These are phyloP conservation scores for Bombus turneri DNA, from an alignment of 1,140 invertebrate genomes.

Conservation along the genomic window DNA sequence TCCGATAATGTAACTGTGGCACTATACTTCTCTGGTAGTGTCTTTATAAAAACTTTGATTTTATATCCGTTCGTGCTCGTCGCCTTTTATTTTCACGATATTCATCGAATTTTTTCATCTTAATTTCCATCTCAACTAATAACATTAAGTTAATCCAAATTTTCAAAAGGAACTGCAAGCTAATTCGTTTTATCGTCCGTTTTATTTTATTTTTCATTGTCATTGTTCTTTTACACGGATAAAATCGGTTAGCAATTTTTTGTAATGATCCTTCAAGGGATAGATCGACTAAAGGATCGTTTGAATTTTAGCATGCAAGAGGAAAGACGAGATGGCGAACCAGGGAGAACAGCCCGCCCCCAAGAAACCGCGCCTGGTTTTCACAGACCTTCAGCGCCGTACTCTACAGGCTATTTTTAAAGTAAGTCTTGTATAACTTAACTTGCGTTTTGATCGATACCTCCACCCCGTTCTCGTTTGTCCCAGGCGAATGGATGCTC, in stretches of 20 bases:
- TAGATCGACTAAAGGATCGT: conserved; percentile 40
- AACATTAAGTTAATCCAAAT: neutral
- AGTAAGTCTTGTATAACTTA: conserved; percentile 83
- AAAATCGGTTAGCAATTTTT: neutral
- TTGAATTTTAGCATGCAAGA: conserved; percentile 92
- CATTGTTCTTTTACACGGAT: neutral
- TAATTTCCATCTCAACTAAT: neutral
- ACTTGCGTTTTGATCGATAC: conserved; percentile 65
- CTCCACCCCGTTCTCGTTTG: conserved; percentile 18
- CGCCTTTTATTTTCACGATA: neutral
- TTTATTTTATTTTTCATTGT: neutral
- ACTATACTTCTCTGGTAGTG: neutral
- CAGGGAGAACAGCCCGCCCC: conserved; percentile 92
- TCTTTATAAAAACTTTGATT: neutral
- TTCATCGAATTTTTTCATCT: neutral
- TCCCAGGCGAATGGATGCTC: conserved; percentile 2
- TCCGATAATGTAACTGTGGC: neutral
- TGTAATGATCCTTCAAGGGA: neutral
- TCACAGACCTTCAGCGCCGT: conserved; percentile 99
- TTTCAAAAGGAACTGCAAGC: too few relatives aligned
- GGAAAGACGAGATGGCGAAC: conserved; percentile 96
- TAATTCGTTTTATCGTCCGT: neutral
- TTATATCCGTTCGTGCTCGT: too few relatives aligned
- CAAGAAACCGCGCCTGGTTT: conserved; percentile 99
- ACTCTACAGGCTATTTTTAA: conserved; percentile 99